Base-by-base conservation (phyloP, 35 echinoderm and acorn worm species). In the Amphiura filiformis region DNA sequence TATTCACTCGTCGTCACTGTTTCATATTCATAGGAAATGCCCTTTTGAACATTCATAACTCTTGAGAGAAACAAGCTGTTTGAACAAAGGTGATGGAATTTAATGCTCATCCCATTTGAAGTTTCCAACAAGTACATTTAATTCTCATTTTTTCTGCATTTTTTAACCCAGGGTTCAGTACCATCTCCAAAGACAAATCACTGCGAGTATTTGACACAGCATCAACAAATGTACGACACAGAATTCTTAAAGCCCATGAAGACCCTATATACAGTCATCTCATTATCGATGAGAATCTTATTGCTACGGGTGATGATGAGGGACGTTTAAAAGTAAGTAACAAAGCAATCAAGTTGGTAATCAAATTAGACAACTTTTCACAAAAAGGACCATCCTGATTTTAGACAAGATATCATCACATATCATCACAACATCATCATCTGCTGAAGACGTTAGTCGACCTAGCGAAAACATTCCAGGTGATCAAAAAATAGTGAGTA, bases 261-360 rank as follows among this genome's bases (percentile, higher is more conserved):
- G 70, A 31, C 35, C 78, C 93, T 0, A 92, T 99, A 20, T 99
- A 92, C 80, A 84, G 82, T 37, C 15, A 95, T 31, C 82, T 91
- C 7, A 87, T 99, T 11, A 82, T 91, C 34, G 90, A 91, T 38
- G 90, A 90, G 17, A 94, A 99, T 26, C 47, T 90, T 37, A 34
- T 99, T 9, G 96, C 93, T 28, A 99, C 93, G 5, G 96, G 93
- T 15, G 96, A 99, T 75, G 96, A 99, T 84, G 93, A 99, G 38
- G 96, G 96, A 13, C 84, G 76, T 49, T 75, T 99, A 34, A 94
- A 99, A 89, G 96, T 99, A 42, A 86, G 85, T 49, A 56, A 9
- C 41, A 47, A 47, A 47, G 17, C 17, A 47, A 47, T 9, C 41
- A 47, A 47, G 41, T 47, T 47, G 4, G 41, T 4, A 47, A 47